Evolutionary conservation across 2,797 vertebrate genomes (phyloP).

Genomic region (Serranus cabrilla): DNA sequence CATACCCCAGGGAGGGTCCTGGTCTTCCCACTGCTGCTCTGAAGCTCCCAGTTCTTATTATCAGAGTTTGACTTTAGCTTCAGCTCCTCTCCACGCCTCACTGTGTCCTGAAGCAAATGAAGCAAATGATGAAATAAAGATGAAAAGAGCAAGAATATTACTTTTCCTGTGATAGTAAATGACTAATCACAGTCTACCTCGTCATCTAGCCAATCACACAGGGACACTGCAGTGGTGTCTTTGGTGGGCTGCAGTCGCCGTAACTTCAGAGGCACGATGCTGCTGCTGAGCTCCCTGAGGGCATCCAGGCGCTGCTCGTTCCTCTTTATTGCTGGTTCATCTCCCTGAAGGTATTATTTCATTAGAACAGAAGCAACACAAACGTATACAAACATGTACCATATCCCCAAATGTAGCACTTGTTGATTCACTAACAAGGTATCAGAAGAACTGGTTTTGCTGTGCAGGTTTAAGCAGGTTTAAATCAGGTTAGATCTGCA

Average conservation of each 20-base stretch:
- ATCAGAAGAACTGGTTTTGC: background rate
- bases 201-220: conserved; percentile 93
- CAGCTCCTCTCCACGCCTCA: conserved; percentile 86
- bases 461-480: conserved; percentile 9
- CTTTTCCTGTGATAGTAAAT: background rate
- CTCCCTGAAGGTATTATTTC: conserved; percentile 78
- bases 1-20: conserved; percentile 89
- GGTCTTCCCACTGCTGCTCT: conserved; percentile 76
- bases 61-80: conserved; percentile 80
- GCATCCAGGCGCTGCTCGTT: conserved; percentile 87
- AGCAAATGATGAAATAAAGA: background rate
- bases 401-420: background rate
- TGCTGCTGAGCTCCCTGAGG: conserved; percentile 85
- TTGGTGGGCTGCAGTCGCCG: conserved; percentile 80
- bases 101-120: conserved; percentile 80
- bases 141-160: background rate
- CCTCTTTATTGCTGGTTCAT: conserved; percentile 88
- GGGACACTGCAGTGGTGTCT: conserved; percentile 79
- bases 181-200: conserved; percentile 61
- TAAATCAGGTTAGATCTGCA: background rate
- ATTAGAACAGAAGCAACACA: conserved; percentile 2
- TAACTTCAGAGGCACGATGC: conserved; percentile 88
- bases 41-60: conserved; percentile 88
- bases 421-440: background rate
- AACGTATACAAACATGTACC: background rate